A percentile compares a stretch with the other conserved stretches of the same genome.
These are phyloP conservation scores for Strigamia transsilvanica DNA, from an alignment of 2,888 invertebrate genomes.

Conservation along the genomic window DNA sequence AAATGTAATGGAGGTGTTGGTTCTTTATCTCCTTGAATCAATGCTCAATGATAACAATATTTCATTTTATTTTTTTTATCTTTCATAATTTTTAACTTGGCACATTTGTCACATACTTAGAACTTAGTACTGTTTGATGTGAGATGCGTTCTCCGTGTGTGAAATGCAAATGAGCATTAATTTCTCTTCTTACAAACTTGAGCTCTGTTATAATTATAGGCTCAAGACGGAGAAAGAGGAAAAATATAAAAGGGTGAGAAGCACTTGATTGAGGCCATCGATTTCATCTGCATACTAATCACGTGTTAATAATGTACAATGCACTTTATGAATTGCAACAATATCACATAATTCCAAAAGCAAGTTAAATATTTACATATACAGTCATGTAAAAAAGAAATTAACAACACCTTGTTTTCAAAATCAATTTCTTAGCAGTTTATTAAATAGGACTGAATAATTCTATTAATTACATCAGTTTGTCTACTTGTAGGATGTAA, in stretches of 20 bases:
- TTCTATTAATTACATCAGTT: no score
- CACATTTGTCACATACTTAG: no score
- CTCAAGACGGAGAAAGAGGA: slow-evolving; percentile 12
- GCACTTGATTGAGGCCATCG: slow-evolving; percentile 16
- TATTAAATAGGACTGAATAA: no score
- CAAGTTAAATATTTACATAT: no score
- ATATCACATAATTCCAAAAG: background rate
- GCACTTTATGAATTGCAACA: slow-evolving; percentile 38
- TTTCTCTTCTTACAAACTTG: slow-evolving; percentile 13
- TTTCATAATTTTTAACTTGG: no score
- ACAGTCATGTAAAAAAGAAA: no score
- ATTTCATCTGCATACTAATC: slow-evolving; percentile 24
- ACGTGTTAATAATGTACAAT: slow-evolving; percentile 15
- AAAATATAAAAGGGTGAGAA: slow-evolving; percentile 22
- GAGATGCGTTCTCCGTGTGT: slow-evolving; percentile 6
- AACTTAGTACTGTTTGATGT: background rate
- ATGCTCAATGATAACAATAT: background rate
- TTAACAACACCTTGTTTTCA: no score
- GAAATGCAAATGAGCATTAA: slow-evolving; percentile 27
- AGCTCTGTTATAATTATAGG: background rate
- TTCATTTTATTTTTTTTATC: background rate
- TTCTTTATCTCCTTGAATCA: no score
- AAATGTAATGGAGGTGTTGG: no score
- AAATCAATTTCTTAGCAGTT: no score
- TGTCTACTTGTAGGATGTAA: no score